These are phyloP conservation scores for Eufriesea mexicana DNA, from an alignment of 1,140 invertebrate genomes.

Conservation along the genomic window DNA sequence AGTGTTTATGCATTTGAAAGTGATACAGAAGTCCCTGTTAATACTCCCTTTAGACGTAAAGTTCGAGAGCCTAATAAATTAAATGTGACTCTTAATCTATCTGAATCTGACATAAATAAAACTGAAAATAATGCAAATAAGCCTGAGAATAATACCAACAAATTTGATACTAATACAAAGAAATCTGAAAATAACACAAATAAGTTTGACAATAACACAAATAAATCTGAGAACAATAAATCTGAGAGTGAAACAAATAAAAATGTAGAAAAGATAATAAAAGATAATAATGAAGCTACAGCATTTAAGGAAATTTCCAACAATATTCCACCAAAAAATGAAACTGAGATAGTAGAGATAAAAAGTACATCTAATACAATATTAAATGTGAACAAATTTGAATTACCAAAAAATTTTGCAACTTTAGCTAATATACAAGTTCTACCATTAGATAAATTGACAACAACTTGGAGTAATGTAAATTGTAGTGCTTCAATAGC, in stretches of 20 bases:
- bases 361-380: conserved; percentile 27
- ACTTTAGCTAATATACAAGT: conserved; percentile 77
- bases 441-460: conserved; percentile 78
- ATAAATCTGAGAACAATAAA: conserved; percentile 6
- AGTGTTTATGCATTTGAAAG: conserved; percentile 89
- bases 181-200: neutral
- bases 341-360: conserved; percentile 19
- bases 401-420: conserved; percentile 77
- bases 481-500: conserved; percentile 83
- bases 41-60: conserved; percentile 84
- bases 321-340: neutral
- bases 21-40: conserved; percentile 82
- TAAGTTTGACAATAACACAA: conserved; percentile 2
- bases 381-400: conserved; percentile 68
- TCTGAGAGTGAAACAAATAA: conserved; percentile 24
- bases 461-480: conserved; percentile 78
- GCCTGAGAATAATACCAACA: conserved; percentile 16
- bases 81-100: neutral
- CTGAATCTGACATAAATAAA: neutral
- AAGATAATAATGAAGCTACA: conserved; percentile 16
- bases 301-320: conserved; percentile 4
- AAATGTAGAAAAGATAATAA: neutral
- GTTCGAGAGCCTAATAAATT: conserved; percentile 50
- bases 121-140: conserved; percentile 8
- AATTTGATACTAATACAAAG: conserved; percentile 13